Conservation (phyloP, 2,113 vertebrate species). For the Rynchops niger region DNA sequence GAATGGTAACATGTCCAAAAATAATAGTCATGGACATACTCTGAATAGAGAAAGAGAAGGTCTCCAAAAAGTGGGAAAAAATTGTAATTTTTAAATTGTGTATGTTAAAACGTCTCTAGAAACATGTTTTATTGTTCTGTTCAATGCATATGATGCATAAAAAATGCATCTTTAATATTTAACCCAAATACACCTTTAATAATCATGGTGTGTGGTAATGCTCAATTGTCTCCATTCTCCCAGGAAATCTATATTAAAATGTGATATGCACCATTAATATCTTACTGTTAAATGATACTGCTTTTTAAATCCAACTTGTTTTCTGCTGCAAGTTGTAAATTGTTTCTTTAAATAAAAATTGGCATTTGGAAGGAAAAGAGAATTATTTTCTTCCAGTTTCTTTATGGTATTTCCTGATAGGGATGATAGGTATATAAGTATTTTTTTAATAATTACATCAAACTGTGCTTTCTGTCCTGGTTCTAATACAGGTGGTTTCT, state of each 20-base stretch:
- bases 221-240: not conserved
- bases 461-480: not conserved
- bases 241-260: not conserved
- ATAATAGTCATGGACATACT: not conserved
- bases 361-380: not conserved
- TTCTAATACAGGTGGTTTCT: not conserved
- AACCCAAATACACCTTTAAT: not conserved
- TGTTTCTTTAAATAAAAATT: not conserved
- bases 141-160: not conserved
- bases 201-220: not conserved
- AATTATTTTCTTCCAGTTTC: not conserved
- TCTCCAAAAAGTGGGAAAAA: not conserved
- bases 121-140: not conserved
- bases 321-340: not conserved
- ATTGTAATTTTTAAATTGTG: not conserved
- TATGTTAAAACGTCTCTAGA: not conserved
- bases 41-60: not conserved
- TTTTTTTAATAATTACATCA: not conserved
- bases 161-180: too few species aligned
- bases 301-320: not conserved
- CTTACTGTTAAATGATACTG: not conserved
- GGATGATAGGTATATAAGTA: not conserved
- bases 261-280: accelerated
- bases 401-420: not conserved
- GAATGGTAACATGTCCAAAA: not conserved